phyloP scores from a whole-genome alignment of 2,888 invertebrate species.

The Tuberolachnus salignus region DNA sequence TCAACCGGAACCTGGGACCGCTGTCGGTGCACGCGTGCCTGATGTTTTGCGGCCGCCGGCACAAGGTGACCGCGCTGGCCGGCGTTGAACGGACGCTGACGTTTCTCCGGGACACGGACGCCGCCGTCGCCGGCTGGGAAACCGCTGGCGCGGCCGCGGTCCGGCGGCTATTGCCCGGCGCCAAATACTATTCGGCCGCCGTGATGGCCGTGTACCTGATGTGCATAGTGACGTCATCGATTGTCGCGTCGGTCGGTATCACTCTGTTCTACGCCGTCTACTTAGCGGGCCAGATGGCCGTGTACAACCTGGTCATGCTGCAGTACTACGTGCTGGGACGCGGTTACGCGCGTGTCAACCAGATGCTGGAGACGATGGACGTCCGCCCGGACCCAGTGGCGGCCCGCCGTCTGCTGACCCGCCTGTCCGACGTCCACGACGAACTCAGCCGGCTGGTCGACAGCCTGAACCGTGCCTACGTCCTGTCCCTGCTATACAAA shows the following conservation, averaged over 20 bases:
- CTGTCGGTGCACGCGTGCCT: not conserved
- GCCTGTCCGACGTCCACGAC: not conserved
- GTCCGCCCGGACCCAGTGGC: not conserved
- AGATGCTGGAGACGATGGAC: not conserved
- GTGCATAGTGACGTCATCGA: not conserved
- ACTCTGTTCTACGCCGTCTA: not conserved
- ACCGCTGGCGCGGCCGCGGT: not conserved
- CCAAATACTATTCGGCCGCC: not conserved
- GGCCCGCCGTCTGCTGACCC: not conserved
- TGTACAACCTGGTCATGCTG: constrained; percentile 4
- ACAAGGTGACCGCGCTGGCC: constrained; percentile 8
- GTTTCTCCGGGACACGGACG: constrained; percentile 8
- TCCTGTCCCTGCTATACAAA: not conserved
- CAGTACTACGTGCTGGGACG: constrained; percentile 23
- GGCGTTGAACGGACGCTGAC: constrained; percentile 23
- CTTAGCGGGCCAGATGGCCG: not conserved
- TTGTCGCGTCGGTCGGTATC: not conserved
- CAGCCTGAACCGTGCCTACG: not conserved
- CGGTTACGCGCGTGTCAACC: constrained; percentile 24
- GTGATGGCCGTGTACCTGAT: not conserved
- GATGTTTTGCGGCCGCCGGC: not conserved
- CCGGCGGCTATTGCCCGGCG: not conserved
- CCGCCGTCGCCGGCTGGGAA: too few relatives aligned
- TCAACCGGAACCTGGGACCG: constrained; percentile 23
- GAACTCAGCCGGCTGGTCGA: constrained; percentile 4